Conservation (phyloP, 1,140 invertebrate species). For the Trichonephila clavata region DNA sequence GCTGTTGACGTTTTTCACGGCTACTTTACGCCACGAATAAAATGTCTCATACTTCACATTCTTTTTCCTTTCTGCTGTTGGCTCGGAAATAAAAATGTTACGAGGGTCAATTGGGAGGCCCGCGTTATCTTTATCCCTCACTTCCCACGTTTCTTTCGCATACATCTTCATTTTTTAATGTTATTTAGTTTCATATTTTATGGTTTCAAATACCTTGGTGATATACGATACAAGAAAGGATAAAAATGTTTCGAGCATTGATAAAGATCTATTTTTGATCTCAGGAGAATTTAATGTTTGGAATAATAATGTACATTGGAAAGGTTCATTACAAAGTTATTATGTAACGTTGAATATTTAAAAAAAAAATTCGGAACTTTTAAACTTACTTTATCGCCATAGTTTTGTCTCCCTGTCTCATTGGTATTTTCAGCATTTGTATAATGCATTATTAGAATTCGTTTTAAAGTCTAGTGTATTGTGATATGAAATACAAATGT, state of each 20-base stretch:
- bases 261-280: constrained; percentile 6
- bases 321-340: background rate
- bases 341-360: background rate
- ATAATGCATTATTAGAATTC: no score
- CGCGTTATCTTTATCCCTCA: background rate
- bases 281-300: background rate
- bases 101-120: background rate
- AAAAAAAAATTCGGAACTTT: no score
- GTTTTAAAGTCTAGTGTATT: no score
- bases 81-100: constrained; percentile 23
- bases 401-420: no score
- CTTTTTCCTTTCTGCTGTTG: background rate
- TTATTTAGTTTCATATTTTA: constrained; percentile 33
- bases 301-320: background rate
- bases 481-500: background rate
- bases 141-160: constrained; percentile 26
- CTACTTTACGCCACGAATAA: background rate
- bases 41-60: constrained; percentile 37
- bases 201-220: background rate
- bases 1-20: constrained; percentile 43
- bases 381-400: no score
- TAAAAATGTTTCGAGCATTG: background rate
- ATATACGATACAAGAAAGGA: constrained; percentile 4
- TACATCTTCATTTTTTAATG: background rate
- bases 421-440: no score